phyloP scores from a whole-genome alignment of 2,797 vertebrate genomes.

The Hemitrygon akajei region DNA sequence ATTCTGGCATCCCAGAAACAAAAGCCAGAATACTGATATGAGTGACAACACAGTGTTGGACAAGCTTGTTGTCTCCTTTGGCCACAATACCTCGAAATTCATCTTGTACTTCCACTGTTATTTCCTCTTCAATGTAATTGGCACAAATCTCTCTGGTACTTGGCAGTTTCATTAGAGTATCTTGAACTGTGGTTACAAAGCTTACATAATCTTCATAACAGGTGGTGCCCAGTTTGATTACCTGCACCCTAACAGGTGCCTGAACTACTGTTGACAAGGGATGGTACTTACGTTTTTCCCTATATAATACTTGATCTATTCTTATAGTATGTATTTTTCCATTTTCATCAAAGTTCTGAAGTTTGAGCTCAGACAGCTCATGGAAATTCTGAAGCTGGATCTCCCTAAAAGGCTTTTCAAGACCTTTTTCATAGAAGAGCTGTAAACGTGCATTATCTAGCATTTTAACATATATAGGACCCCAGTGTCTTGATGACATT shows the following conservation, averaged over 20 bases:
- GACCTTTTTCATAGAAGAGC: conserved; percentile 75
- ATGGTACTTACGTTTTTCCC: conserved; percentile 77
- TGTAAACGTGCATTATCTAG: conserved; percentile 60
- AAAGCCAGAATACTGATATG: conserved; percentile 70
- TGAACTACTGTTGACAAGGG: conserved; percentile 70
- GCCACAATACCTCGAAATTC: conserved; percentile 69
- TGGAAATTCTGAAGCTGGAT: conserved; percentile 69
- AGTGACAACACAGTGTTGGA: conserved; percentile 68
- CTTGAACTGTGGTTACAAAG: conserved; percentile 65
- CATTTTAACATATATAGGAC: conserved; percentile 73
- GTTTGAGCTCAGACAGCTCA: conserved; percentile 73
- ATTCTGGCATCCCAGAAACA: conserved; percentile 68
- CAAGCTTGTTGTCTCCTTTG: conserved; percentile 62
- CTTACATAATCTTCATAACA: conserved; percentile 74
- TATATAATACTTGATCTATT: conserved; percentile 71
- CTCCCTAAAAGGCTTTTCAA: conserved; percentile 77
- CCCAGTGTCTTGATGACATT: conserved; percentile 86
- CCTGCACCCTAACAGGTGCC: conserved; percentile 66
- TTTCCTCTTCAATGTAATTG: conserved; percentile 73
- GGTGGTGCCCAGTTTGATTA: conserved; percentile 74
- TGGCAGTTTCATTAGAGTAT: conserved; percentile 62
- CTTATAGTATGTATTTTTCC: conserved; percentile 74
- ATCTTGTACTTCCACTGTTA: conserved; percentile 72
- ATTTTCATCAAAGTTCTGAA: conserved; percentile 75
- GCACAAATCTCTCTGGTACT: conserved; percentile 58